Percentiles rank a stretch among this genome's conserved stretches.
These are phyloP conservation scores for Lindbergichthys nudifrons DNA, from an alignment of 2,797 vertebrate genomes.

Conservation along the genomic window DNA sequence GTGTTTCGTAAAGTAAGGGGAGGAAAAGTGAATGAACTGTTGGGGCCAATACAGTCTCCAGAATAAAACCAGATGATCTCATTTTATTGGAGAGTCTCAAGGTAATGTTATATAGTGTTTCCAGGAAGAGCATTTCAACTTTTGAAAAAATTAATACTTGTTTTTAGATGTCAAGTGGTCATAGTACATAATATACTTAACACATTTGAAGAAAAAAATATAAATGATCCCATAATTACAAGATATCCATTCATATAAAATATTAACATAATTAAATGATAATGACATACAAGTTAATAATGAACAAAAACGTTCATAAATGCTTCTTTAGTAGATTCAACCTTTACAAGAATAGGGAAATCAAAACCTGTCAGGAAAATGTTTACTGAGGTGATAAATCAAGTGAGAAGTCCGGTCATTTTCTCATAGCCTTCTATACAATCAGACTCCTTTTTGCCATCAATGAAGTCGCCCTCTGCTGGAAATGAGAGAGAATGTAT, in stretches of 20 bases:
- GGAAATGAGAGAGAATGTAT: too few relatives aligned
- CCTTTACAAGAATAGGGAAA: neutral
- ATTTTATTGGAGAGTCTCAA: neutral
- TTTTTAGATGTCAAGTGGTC: neutral
- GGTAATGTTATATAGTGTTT: neutral
- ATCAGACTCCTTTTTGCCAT: too few relatives aligned
- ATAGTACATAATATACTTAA: neutral
- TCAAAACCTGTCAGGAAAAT: too few relatives aligned
- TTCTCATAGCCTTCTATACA: too few relatives aligned
- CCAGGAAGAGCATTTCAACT: neutral
- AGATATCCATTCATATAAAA: neutral
- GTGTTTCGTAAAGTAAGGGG: neutral
- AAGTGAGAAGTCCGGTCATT: too few relatives aligned
- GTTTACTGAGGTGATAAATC: too few relatives aligned
- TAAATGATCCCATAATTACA: neutral
- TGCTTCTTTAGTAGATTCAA: neutral
- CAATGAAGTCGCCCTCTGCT: too few relatives aligned
- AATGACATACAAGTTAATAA: neutral
- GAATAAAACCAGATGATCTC: constrained; percentile 3
- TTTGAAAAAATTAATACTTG: neutral
- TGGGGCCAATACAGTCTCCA: constrained; percentile 1
- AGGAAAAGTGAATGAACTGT: neutral
- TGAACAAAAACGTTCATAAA: neutral
- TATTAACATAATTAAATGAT: neutral
- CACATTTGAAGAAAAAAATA: neutral